Conservation (phyloP, 2,888 invertebrate genomes). For the Pollenia amentaria region DNA sequence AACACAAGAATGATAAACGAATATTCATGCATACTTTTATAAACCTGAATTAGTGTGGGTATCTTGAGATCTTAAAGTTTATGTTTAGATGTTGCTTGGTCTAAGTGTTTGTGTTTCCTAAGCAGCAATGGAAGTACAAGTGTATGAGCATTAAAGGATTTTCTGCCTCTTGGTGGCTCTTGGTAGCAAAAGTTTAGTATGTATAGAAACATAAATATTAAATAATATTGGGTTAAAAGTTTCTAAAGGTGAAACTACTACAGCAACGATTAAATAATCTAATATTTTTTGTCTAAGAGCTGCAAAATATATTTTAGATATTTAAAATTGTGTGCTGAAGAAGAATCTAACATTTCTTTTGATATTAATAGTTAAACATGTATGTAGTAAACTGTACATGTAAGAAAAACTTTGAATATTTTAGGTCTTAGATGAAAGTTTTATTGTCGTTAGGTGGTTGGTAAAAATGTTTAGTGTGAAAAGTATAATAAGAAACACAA, state of each 20-base stretch:
- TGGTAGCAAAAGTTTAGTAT: constrained; percentile 31
- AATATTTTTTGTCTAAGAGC: constrained; percentile 5
- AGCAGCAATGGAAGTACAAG: constrained; percentile 34
- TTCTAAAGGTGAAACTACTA: constrained; percentile 57
- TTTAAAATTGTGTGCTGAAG: neutral
- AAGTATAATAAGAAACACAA: no score
- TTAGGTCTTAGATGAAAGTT: no score
- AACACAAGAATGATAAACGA: constrained; percentile 56
- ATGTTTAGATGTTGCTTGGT: neutral
- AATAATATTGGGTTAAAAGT: constrained; percentile 66
- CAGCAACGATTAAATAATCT: constrained; percentile 63
- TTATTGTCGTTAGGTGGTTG: no score
- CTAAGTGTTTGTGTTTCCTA: constrained; percentile 25
- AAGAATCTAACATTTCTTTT: no score
- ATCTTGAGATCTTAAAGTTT: constrained; percentile 1
- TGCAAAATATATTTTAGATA: neutral
- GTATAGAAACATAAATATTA: constrained; percentile 58
- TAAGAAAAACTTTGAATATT: no score
- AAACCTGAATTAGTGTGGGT: neutral
- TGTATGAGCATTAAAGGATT: constrained; percentile 59
- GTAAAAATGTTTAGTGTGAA: no score
- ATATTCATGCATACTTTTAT: constrained; percentile 41
- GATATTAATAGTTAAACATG: no score
- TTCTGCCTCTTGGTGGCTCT: constrained; percentile 38
- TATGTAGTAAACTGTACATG: no score